Conservation (phyloP, 2,113 vertebrate genomes). For the Crotalus horridus region DNA sequence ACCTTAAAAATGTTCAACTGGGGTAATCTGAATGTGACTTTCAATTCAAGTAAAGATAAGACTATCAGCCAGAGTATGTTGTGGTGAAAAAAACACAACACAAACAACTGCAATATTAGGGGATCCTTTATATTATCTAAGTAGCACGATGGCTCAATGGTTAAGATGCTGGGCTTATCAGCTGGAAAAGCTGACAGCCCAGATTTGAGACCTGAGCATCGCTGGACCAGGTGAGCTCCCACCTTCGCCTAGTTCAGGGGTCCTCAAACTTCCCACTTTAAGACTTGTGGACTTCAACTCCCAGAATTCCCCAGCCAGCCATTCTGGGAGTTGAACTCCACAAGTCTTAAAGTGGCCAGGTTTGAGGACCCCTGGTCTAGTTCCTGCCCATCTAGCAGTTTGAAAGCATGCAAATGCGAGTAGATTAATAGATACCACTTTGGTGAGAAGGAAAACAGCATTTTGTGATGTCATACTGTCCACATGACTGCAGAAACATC, state of each 20-base stretch:
- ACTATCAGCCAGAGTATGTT: not conserved
- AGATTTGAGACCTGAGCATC: not conserved
- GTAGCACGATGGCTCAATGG: not conserved
- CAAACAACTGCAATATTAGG: not conserved
- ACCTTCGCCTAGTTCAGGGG: not conserved
- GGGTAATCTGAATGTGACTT: not conserved
- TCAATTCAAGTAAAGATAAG: not conserved
- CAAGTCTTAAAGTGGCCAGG: too few species aligned
- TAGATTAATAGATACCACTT: not conserved
- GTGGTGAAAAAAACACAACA: not conserved
- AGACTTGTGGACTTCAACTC: too few species aligned
- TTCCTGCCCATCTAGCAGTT: not conserved
- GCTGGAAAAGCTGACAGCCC: not conserved
- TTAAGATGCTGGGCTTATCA: not conserved
- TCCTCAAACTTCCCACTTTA: too few species aligned
- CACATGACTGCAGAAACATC: not conserved
- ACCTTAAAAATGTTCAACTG: not conserved
- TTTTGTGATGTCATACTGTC: not conserved
- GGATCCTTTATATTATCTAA: not conserved
- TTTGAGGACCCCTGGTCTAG: too few species aligned
- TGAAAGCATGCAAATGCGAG: not conserved
- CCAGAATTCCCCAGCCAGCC: too few species aligned
- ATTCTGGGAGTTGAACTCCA: too few species aligned
- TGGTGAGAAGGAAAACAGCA: not conserved
- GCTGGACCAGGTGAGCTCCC: not conserved